Base-by-base conservation (phyloP, 1,140 invertebrate genomes). In the Heliconius hermathena region DNA sequence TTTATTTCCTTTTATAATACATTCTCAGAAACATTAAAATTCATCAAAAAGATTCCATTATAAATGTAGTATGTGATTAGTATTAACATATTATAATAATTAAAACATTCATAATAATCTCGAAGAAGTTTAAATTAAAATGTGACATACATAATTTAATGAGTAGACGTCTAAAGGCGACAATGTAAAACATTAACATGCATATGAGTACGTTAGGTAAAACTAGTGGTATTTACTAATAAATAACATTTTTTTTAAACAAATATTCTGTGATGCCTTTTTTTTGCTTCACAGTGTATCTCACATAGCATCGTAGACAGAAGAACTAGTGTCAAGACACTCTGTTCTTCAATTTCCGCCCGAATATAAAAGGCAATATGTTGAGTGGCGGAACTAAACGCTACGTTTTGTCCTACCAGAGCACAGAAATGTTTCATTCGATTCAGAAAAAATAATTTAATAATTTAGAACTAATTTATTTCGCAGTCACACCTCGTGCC, bases 21-120 rank as follows among this genome's bases (percentile, higher is more conserved):
- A 36, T 36, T 36, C 33, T 36, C 6, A 36, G 13, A 46, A 46
- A 46, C 2, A 46, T 46, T 13, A 46, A 46, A 11, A 46, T 46
- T 46, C 41, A 46, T 46, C 41, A 46, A 13, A 46, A 46, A 13
- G 9, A 46, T 46, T 11, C 11, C 1, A 46, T 13, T 46, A 2
- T 11, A 46, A 13, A 0, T 46, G 41, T 13, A 46, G 0, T 0
- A 13, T 13, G 13, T 11, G 41, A 46, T 46, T 71, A 75, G 70
- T 75, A 46, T 66, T 33, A 26, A 41, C 57, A 70, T 29, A 79
- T 75, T 79, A 52, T 74, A 70, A 74, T 78, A 74, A 74, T 54
- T 79, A 52, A 74, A 79, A 71, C 46, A 79, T 79, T 79, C 78
- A 79, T 79, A 57, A 8, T 71, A 71, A 79, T 49, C n/a, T 74